Evolutionary conservation across 2,888 invertebrate species (phyloP).

Genomic region (Hypselothyrea guttata): DNA sequence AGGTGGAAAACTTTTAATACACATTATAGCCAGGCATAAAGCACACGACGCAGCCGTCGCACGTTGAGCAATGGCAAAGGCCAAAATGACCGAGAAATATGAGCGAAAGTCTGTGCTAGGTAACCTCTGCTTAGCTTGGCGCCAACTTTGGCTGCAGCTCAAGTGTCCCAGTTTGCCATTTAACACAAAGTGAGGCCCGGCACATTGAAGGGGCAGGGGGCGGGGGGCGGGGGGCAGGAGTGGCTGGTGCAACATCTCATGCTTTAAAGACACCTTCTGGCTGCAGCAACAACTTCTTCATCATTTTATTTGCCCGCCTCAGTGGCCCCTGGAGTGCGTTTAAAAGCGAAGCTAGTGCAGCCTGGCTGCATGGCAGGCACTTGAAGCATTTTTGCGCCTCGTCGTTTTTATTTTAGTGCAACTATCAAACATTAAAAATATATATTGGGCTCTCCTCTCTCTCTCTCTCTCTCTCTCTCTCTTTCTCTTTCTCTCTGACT

Average conservation of each 20-base stretch:
- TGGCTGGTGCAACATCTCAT: slow-evolving; percentile 29
- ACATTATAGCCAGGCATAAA: slow-evolving; percentile 69
- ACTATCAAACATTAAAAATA: slow-evolving; percentile 78
- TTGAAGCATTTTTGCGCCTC: slow-evolving; percentile 64
- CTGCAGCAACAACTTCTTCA: slow-evolving; percentile 61
- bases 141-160: slow-evolving; percentile 69
- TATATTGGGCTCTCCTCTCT: slow-evolving; percentile 65
- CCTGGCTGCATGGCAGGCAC: slow-evolving; percentile 59
- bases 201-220: not conserved
- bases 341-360: slow-evolving; percentile 41
- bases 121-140: slow-evolving; percentile 37
- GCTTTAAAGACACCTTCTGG: slow-evolving; percentile 6
- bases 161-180: slow-evolving; percentile 77
- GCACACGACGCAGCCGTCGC: slow-evolving; percentile 38
- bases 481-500: too few species aligned
- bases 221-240: too few species aligned
- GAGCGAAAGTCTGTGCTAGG: slow-evolving; percentile 29
- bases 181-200: slow-evolving; percentile 54
- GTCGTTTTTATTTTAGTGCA: slow-evolving; percentile 69
- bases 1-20: slow-evolving; percentile 75
- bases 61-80: slow-evolving; percentile 52
- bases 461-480: too few species aligned
- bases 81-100: slow-evolving; percentile 65
- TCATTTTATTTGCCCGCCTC: slow-evolving; percentile 50
- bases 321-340: slow-evolving; percentile 67